Base-by-base conservation (phyloP, 2,888 invertebrate genomes). In the Coelogynopora nodosa region DNA sequence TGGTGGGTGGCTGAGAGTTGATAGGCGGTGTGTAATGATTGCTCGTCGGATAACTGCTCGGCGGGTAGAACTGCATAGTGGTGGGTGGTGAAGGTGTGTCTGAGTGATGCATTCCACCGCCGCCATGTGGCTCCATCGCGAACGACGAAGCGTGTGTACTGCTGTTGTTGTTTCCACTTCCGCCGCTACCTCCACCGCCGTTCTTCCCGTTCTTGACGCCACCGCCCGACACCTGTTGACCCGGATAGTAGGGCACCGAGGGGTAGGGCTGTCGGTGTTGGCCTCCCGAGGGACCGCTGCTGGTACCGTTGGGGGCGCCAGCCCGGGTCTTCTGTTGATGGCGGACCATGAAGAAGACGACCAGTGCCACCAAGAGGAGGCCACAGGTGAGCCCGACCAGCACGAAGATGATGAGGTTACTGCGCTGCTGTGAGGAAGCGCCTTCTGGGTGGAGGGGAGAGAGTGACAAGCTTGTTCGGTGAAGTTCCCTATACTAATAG, bases 41-140 rank as follows among this genome's bases (percentile, higher is more conserved):
- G 10, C 23, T 2, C 5, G 10, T 2, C 5, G 74, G 18, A 49
- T 49, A 49, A 18, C 18, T 5, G 18, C 18, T 49, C 2, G 18
- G 2, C 10, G 74, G 74, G 5, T 13, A 26, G 27, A n/a, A 74
- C 5, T 13, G 18, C 74, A 74, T 74, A 26, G 74, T 74, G 23
- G 74, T 74, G 27, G 74, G 74, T 2, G 74, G 74, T 10, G 74
- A 74, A 26, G 74, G 74, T 74, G 74, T 74, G 23, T 74, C 74
- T 2, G 74, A 74, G 27, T 74, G 23, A 18, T 49, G 49, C 49
- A 49, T 49, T 49, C 49, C 49, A 18, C 49, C 49, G 5, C 74
- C 74, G 5, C 74, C 74, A 26, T 74, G 74, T 74, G 74, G 74
- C 23, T 74, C 74, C 74, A 74, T 74, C 5, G 74, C 74, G 74